phyloP scores from a whole-genome alignment of 2,888 invertebrate species.

The Ormia ochracea region DNA sequence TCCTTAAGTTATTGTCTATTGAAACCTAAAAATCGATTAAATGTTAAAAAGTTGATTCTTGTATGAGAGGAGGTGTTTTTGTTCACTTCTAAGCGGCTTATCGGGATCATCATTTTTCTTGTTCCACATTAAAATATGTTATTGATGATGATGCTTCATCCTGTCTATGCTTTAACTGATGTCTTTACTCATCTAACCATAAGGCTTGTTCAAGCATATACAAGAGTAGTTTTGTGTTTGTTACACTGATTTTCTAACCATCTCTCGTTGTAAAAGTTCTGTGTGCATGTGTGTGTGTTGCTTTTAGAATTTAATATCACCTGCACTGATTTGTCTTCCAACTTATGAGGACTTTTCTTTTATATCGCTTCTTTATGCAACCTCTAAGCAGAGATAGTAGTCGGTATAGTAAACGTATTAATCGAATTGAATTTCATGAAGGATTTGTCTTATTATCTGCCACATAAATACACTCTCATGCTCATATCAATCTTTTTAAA shows the following conservation, averaged over 20 bases:
- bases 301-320: conserved; percentile 42
- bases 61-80: conserved; percentile 37
- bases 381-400: neutral
- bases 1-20: conserved; percentile 54
- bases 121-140: conserved; percentile 47
- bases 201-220: neutral
- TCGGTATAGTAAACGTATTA: neutral
- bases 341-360: conserved; percentile 29
- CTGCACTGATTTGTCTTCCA: conserved; percentile 60
- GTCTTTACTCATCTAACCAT: conserved; percentile 24
- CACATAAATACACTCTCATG: neutral
- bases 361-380: neutral
- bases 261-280: conserved; percentile 28
- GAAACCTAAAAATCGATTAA: conserved; percentile 58
- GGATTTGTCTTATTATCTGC: conserved; percentile 36
- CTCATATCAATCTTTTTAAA: neutral
- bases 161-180: neutral
- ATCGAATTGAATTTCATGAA: conserved; percentile 51
- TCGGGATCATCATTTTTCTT: conserved; percentile 61
- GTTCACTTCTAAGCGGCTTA: conserved; percentile 60
- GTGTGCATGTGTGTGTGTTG: no score
- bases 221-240: neutral
- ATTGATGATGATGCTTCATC: conserved; percentile 49
- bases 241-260: conserved; percentile 9
- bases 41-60: conserved; percentile 43